Evolutionary conservation across 2,113 vertebrate species (phyloP).

Genomic region (Silurus glanis): DNA sequence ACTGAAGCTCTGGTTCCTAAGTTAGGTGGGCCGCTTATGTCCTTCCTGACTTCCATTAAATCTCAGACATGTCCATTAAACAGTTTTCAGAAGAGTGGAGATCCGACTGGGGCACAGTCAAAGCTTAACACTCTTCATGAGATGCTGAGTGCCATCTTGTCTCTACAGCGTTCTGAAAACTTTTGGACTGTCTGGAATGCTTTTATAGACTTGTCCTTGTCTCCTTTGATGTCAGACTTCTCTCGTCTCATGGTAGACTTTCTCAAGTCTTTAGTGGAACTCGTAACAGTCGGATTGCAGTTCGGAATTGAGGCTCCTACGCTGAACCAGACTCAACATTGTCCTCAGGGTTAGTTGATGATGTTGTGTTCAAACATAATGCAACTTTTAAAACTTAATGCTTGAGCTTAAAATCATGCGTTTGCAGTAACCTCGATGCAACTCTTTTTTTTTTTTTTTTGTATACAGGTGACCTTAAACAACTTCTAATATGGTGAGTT

Average conservation of each 20-base stretch:
- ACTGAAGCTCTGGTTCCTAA: slow-evolving; percentile 57
- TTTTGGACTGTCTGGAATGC: slow-evolving; percentile 50
- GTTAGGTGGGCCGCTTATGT: slow-evolving; percentile 56
- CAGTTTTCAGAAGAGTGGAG: slow-evolving; percentile 18
- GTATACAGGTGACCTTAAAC: slow-evolving; percentile 75
- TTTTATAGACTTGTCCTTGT: slow-evolving; percentile 58
- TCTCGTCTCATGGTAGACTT: slow-evolving; percentile 50
- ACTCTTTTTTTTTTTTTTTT: slow-evolving; percentile 6
- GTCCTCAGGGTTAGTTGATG: slow-evolving; percentile 68
- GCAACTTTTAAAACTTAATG: neutral
- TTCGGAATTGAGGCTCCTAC: slow-evolving; percentile 65
- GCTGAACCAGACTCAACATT: slow-evolving; percentile 62
- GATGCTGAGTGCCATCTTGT: slow-evolving; percentile 55
- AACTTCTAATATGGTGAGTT: slow-evolving; percentile 80
- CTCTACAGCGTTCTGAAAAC: slow-evolving; percentile 56
- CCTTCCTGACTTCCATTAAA: slow-evolving; percentile 57
- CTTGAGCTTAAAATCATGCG: neutral
- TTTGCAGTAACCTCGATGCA: neutral
- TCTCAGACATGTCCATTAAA: slow-evolving; percentile 60
- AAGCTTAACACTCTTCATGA: slow-evolving; percentile 52
- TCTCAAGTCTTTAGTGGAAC: slow-evolving; percentile 64
- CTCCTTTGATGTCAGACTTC: slow-evolving; percentile 53
- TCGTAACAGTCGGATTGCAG: slow-evolving; percentile 66
- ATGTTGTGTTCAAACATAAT: neutral
- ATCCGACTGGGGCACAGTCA: neutral